phyloP scores from a whole-genome alignment of 2,113 vertebrate genomes.

The Halcyon malimbica region DNA sequence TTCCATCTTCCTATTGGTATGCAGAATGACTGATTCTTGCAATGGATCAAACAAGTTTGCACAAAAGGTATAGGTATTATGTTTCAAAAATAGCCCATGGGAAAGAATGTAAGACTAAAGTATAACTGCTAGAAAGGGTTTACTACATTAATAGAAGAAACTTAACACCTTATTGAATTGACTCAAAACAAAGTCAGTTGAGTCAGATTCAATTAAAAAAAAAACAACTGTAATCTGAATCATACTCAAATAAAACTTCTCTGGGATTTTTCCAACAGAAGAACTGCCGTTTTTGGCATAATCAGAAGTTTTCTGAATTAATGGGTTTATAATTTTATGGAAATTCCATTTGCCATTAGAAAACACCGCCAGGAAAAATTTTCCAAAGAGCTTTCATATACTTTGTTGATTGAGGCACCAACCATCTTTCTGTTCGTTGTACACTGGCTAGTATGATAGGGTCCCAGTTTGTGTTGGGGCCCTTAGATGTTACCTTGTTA shows the following conservation, averaged over 20 bases:
- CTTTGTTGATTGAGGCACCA: background rate
- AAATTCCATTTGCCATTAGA: constrained; percentile 17
- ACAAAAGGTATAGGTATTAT: background rate
- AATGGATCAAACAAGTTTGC: background rate
- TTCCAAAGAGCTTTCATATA: background rate
- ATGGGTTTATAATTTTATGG: background rate
- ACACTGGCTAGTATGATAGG: background rate
- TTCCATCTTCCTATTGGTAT: background rate
- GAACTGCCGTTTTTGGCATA: background rate
- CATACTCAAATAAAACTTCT: background rate
- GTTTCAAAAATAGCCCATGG: background rate
- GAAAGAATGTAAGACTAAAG: background rate
- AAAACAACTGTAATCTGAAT: background rate
- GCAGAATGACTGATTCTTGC: background rate
- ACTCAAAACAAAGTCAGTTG: background rate
- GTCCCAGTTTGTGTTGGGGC: background rate
- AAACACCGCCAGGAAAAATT: background rate
- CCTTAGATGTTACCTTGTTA: background rate
- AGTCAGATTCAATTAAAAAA: constrained; percentile 3
- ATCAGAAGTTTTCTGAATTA: background rate
- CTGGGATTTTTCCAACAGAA: background rate
- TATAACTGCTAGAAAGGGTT: background rate
- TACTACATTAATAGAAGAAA: background rate
- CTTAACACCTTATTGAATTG: background rate
- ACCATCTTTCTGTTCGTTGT: background rate